Conservation (phyloP, 2,888 invertebrate genomes). For the Eupithecia tripunctaria region DNA sequence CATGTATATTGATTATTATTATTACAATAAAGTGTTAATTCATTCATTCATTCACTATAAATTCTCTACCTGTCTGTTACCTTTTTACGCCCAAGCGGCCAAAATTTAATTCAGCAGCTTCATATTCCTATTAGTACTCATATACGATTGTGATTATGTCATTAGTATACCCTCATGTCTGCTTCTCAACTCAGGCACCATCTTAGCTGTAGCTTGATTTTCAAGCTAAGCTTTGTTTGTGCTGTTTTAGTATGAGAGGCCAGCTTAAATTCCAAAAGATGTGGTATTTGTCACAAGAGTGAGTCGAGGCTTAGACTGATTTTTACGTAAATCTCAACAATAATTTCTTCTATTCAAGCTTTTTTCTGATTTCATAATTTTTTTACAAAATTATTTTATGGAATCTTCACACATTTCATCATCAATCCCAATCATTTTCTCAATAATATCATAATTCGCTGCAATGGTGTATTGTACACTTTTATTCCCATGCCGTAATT, state of each 20-base stretch:
- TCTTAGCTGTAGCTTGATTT: conserved; percentile 25
- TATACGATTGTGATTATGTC: not conserved
- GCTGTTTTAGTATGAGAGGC: conserved; percentile 6
- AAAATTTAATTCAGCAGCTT: too few relatives aligned
- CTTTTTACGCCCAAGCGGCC: too few relatives aligned
- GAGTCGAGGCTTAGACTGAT: not conserved
- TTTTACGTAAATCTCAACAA: not conserved
- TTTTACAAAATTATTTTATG: not conserved
- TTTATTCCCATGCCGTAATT: not conserved
- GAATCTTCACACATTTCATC: not conserved
- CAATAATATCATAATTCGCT: not conserved
- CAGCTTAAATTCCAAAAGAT: not conserved
- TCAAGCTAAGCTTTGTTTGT: conserved; percentile 13
- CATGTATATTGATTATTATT: too few relatives aligned
- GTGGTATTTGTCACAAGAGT: not conserved
- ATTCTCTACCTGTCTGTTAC: too few relatives aligned
- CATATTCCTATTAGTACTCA: not conserved
- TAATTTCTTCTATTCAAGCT: not conserved
- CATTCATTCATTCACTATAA: too few relatives aligned
- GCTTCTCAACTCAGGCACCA: conserved; percentile 17
- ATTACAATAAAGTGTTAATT: too few relatives aligned
- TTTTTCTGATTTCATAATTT: not conserved
- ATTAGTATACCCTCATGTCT: not conserved
- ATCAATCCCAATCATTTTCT: not conserved
- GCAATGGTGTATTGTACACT: too few relatives aligned